Percentiles rank a stretch among this genome's conserved stretches.
Evolutionary conservation across 2,113 vertebrate species (phyloP).

Genomic region (Lipotes vexillifer): DNA sequence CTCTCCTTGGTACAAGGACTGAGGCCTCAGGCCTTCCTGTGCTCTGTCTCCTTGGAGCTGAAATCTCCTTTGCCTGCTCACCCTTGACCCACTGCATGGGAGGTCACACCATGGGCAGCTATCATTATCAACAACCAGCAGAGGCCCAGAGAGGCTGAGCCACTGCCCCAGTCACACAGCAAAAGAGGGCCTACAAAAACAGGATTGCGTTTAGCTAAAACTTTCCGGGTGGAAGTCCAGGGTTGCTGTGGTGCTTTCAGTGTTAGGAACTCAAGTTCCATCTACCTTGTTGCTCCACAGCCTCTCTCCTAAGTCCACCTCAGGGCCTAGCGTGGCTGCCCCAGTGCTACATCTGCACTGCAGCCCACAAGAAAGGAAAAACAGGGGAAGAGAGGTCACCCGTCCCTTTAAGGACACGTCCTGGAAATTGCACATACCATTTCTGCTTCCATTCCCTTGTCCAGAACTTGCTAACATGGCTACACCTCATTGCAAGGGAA

Average conservation of each 20-base stretch:
- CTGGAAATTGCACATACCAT: not conserved
- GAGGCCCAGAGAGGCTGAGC: not conserved
- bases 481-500: not conserved
- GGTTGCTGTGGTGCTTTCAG: not conserved
- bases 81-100: rapidly evolving
- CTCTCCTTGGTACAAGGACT: not conserved
- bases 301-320: not conserved
- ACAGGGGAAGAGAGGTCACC: rapidly evolving
- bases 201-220: not conserved
- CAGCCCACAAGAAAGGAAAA: not conserved
- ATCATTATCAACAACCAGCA: not conserved
- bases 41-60: not conserved
- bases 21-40: not conserved
- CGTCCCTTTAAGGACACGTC: not conserved
- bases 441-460: not conserved
- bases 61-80: not conserved
- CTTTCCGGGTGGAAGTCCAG: not conserved
- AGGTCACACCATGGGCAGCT: not conserved
- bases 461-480: not conserved
- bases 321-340: not conserved
- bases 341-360: not conserved
- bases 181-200: not conserved
- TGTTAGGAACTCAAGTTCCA: not conserved
- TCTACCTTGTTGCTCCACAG: not conserved
- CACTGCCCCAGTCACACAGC: not conserved